Percentiles rank a stretch among this genome's conserved stretches.
Evolutionary conservation across 1,140 invertebrate species (phyloP).

Genomic region (Philopotamus ludificatus): DNA sequence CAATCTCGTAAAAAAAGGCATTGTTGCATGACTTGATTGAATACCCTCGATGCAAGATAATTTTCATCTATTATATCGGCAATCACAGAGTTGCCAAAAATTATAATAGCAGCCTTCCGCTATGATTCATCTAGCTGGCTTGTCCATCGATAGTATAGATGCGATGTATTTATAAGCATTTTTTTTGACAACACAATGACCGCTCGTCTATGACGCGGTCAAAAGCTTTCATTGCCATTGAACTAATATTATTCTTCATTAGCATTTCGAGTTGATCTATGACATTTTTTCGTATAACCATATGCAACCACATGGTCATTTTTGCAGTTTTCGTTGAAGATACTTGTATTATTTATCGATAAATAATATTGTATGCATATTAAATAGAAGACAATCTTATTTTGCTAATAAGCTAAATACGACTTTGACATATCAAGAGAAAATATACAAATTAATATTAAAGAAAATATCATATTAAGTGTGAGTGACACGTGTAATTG

Average conservation of each 20-base stretch:
- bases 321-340: no score
- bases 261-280: background rate
- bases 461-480: no score
- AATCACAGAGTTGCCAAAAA: slow-evolving; percentile 13
- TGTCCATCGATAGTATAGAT: background rate
- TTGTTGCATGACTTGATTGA: background rate
- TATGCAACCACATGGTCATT: no score
- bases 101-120: slow-evolving; percentile 8
- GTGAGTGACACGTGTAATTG: no score
- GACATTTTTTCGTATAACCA: no score
- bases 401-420: no score
- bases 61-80: background rate
- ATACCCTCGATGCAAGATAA: background rate
- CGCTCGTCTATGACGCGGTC: background rate
- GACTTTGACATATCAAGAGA: no score
- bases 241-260: background rate
- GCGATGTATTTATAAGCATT: background rate
- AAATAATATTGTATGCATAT: no score
- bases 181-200: slow-evolving; percentile 1
- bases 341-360: no score
- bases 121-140: slow-evolving; percentile 5
- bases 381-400: no score
- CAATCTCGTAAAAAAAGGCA: background rate
- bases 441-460: no score
- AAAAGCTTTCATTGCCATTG: background rate